Evolutionary conservation across 2,113 vertebrate genomes (phyloP).

Genomic region (Cyrtonyx montezumae): DNA sequence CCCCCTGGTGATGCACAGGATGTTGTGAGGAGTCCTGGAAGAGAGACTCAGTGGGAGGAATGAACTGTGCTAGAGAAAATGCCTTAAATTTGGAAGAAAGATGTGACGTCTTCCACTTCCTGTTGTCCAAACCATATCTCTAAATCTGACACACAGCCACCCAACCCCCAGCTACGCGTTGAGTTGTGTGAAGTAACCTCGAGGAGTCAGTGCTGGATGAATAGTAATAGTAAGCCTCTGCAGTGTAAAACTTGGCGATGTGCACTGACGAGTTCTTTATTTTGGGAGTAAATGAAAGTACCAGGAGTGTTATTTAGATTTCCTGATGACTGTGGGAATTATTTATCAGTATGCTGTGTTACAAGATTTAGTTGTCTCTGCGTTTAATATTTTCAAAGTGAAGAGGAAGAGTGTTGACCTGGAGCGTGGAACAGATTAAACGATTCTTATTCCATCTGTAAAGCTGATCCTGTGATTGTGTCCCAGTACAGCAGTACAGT

Average conservation of each 20-base stretch:
- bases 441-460: neutral
- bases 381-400: neutral
- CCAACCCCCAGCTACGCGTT: fast-evolving
- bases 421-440: neutral
- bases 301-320: neutral
- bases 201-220: neutral
- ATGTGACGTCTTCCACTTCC: fast-evolving
- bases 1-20: neutral
- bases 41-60: fast-evolving
- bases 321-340: neutral
- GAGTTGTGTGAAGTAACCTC: neutral
- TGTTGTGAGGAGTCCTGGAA: neutral
- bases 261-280: neutral
- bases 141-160: fast-evolving
- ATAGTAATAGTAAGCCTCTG: neutral
- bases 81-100: neutral
- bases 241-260: neutral
- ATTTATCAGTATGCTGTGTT: neutral
- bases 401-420: neutral
- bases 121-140: neutral
- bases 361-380: neutral
- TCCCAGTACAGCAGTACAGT: neutral
- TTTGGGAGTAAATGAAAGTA: neutral
- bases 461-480: neutral
- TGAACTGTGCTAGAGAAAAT: neutral